A percentile compares a stretch with the other conserved stretches of the same genome.
Conservation (phyloP, 1,140 invertebrate genomes). For the Magallana ariakensis region DNA sequence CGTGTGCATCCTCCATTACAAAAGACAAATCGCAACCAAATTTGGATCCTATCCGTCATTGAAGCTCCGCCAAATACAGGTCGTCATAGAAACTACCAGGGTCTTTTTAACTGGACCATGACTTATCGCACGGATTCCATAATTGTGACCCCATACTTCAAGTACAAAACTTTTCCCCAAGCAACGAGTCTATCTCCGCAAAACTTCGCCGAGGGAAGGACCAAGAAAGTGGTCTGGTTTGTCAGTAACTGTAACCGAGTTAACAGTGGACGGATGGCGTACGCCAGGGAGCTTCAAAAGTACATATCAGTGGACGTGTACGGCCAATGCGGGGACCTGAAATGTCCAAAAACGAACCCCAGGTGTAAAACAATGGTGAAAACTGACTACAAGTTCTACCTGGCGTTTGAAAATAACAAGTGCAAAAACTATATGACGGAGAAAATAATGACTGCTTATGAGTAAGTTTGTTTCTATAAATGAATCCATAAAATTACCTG, state of each 20-base stretch:
- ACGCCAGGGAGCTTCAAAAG: constrained; percentile 82
- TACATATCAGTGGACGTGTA: constrained; percentile 86
- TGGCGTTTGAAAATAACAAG: constrained; percentile 77
- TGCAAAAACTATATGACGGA: constrained; percentile 78
- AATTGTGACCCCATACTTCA: constrained; percentile 95
- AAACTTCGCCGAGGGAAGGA: constrained; percentile 76
- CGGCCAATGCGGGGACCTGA: constrained; percentile 82
- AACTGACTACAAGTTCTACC: constrained; percentile 94
- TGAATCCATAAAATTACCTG: too few species aligned
- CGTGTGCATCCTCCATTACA: constrained; percentile 45
- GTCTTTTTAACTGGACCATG: constrained; percentile 92
- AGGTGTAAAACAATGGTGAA: constrained; percentile 94
- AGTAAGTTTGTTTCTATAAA: constrained; percentile 55
- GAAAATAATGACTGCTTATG: constrained; percentile 73
- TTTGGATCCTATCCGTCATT: constrained; percentile 60
- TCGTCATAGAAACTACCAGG: constrained; percentile 39
- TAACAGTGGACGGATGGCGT: constrained; percentile 81
- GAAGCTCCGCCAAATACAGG: constrained; percentile 53
- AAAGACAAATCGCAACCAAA: constrained; percentile 49
- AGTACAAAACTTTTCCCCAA: constrained; percentile 77
- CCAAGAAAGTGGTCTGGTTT: constrained; percentile 79
- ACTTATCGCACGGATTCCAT: constrained; percentile 93
- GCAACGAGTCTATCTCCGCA: neutral
- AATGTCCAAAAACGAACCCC: constrained; percentile 83
- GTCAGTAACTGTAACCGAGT: constrained; percentile 82